Evolutionary conservation across 2,797 vertebrate genomes (phyloP), one percentile per base, ranked within the genome.

Genomic region (Eupleurogrammus muticus): DNA sequence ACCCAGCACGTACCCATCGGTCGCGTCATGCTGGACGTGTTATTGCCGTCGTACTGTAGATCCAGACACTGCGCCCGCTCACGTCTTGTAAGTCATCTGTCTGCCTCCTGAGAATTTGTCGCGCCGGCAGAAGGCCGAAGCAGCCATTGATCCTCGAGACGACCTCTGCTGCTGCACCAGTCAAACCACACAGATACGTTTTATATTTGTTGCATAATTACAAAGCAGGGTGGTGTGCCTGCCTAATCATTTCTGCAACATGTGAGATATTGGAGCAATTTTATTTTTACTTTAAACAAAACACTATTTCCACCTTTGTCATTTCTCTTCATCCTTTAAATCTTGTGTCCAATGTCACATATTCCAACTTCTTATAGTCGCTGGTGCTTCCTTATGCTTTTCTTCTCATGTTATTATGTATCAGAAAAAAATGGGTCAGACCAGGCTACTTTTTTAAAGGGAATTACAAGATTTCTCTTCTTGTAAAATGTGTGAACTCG

Each of bases 1-100:
- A 62, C 28, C 49, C 70, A 42, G 80, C 66, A 66, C 79, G 81
- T 82, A 66, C 9, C 17, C 68, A 66, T 74, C 79, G 75, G 12
- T 75, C 72, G 50, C 44, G 57, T 77, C 68, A 71, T 60, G 57
- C 56, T 42, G 65, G 51, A 77, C 63, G n/a, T 67, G 63, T 42
- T 75, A 54, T 66, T 69, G 53, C 70, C 79, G 64, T 73, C 66
- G 36, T 44, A 54, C 61, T n/a, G n/a, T n/a, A n/a, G n/a, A 59
- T 73, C 53, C 35, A 70, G 61, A 74, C 16, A 16, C 64, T 62
- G 79, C 81, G 71, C 77, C 73, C 79, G 62, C 34, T 28, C 46
- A 35, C 55, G 49, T 73, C 70, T 74, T 4, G 12, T 48, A 58
- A 63, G 56, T 77, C 60, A 48, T 75, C 28, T 38, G 40, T 56